phyloP scores from a whole-genome alignment of 2,888 invertebrate species.

The Drosophila siamana region DNA sequence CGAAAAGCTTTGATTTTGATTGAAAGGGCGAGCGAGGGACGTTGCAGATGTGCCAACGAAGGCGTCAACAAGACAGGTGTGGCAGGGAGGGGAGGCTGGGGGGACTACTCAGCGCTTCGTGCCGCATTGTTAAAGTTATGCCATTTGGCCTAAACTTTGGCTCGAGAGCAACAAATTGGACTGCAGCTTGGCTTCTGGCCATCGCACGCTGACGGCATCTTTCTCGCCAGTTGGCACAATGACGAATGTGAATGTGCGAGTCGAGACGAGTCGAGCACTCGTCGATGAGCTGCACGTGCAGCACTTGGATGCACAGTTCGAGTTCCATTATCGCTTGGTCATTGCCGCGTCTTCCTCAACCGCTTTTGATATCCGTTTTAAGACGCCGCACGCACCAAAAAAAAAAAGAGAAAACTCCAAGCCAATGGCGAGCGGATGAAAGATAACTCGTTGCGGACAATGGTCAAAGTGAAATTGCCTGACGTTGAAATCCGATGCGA shows the following conservation, averaged over 20 bases:
- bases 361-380: slow-evolving; percentile 31
- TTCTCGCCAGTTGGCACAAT: slow-evolving; percentile 23
- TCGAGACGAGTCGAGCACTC: background rate
- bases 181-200: slow-evolving; percentile 26
- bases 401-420: slow-evolving; percentile 16
- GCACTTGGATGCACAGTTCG: slow-evolving; percentile 15
- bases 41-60: slow-evolving; percentile 10
- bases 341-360: background rate
- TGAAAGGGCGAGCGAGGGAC: slow-evolving; percentile 4
- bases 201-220: slow-evolving; percentile 5
- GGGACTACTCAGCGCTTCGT: background rate
- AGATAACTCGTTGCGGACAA: slow-evolving; percentile 30
- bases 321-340: background rate
- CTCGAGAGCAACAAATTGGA: slow-evolving; percentile 40
- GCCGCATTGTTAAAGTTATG: slow-evolving; percentile 29
- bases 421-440: slow-evolving; percentile 26
- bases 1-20: slow-evolving; percentile 31
- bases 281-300: slow-evolving; percentile 29
- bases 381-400: slow-evolving; percentile 51
- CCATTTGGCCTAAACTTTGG: slow-evolving; percentile 34
- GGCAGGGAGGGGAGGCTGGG: no score
- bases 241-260: background rate
- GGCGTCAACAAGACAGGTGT: background rate
- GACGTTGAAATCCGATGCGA: slow-evolving; percentile 11
- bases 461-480: slow-evolving; percentile 25